Evolutionary conservation across 2,113 vertebrate genomes (phyloP).

Genomic region (Chloropsis cyanopogon): DNA sequence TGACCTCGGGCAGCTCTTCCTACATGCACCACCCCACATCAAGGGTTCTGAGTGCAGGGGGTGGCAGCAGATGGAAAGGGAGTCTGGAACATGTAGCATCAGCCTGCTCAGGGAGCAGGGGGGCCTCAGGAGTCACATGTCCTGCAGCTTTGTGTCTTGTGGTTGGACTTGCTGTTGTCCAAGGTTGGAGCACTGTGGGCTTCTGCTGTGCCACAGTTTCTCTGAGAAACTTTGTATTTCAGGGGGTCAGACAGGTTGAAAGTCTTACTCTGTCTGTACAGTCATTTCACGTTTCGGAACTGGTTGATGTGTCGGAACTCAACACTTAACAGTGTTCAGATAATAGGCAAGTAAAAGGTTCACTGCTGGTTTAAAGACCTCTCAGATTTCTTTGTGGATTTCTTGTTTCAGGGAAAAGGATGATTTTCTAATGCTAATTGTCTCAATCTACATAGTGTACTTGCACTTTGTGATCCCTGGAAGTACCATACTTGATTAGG

Average conservation of each 20-base stretch:
- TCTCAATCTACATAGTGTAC: not conserved
- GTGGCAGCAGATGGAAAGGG: not conserved
- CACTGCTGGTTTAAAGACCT: not conserved
- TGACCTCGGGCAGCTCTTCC: accelerated
- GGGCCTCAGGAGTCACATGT: not conserved
- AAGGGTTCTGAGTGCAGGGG: not conserved
- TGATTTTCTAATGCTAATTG: not conserved
- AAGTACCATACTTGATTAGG: not conserved
- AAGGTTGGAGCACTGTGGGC: not conserved
- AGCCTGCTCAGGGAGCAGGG: not conserved
- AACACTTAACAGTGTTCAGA: not conserved
- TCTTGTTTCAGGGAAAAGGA: not conserved
- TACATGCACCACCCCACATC: not conserved
- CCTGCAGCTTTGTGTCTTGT: not conserved
- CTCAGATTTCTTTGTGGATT: not conserved
- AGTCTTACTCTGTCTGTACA: not conserved
- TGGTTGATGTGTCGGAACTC: not conserved
- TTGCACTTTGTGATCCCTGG: not conserved
- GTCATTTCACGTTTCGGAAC: not conserved
- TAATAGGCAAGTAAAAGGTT: not conserved
- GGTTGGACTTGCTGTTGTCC: not conserved
- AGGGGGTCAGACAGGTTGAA: not conserved
- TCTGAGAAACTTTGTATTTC: not conserved
- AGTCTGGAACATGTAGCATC: not conserved
- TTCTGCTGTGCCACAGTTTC: not conserved